Evolutionary conservation across 2,888 invertebrate genomes (phyloP).

Genomic region (Spicauda simplicius): DNA sequence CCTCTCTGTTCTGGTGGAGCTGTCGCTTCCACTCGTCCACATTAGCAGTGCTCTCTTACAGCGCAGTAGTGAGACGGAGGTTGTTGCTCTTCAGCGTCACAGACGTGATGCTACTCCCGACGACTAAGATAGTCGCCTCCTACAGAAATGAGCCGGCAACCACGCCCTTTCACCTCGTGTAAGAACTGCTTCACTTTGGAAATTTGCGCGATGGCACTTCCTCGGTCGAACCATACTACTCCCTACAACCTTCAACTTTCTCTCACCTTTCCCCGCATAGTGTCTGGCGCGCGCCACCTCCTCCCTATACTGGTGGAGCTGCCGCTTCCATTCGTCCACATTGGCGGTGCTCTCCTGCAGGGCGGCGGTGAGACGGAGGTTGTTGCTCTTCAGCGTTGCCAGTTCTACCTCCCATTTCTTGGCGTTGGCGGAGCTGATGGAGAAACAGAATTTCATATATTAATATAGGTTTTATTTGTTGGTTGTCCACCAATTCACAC

Average conservation of each 20-base stretch:
- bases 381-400: conserved; percentile 97
- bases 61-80: conserved; percentile 95
- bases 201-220: too few species aligned
- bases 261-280: conserved; percentile 71
- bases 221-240: too few species aligned
- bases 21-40: conserved; percentile 99
- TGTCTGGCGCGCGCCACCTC: conserved; percentile 92
- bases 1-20: conserved; percentile 95
- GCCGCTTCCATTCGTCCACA: conserved; percentile 99
- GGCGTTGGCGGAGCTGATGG: conserved; percentile 96
- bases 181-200: too few species aligned
- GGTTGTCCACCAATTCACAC: too few species aligned
- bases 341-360: conserved; percentile 97
- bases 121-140: too few species aligned
- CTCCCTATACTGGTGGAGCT: conserved; percentile 96
- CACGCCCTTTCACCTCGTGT: too few species aligned
- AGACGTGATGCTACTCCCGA: too few species aligned
- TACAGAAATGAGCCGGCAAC: too few species aligned
- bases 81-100: conserved; percentile 98
- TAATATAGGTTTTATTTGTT: too few species aligned
- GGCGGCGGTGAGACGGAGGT: conserved; percentile 96
- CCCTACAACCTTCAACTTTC: too few species aligned
- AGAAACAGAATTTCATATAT: background rate
- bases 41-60: conserved; percentile 97
- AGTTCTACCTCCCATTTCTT: conserved; percentile 99